phyloP scores from a whole-genome alignment of 2,797 vertebrate species.

The Cryptoprocta ferox region DNA sequence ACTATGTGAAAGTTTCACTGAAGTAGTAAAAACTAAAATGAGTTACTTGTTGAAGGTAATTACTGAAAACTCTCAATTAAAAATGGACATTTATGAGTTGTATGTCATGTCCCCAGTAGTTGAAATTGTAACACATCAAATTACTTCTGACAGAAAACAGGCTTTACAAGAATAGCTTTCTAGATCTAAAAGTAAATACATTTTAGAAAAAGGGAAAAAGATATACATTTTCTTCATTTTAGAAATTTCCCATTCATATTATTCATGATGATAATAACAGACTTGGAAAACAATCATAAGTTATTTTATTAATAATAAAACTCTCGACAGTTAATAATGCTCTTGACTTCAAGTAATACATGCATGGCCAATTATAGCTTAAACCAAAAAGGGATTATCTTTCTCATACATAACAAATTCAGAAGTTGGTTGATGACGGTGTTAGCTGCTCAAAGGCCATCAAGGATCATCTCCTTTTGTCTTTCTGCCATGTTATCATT shows the following conservation, averaged over 20 bases:
- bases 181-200: neutral
- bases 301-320: neutral
- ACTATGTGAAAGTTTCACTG: neutral
- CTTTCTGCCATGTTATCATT: neutral
- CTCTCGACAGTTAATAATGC: neutral
- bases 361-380: neutral
- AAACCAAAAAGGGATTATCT: neutral
- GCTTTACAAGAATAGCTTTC: neutral
- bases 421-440: neutral
- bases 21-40: neutral
- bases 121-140: neutral
- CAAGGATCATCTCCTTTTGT: neutral
- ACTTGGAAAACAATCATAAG: neutral
- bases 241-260: neutral
- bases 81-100: neutral
- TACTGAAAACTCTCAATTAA: neutral
- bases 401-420: neutral
- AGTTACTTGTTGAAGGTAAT: neutral
- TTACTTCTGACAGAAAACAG: neutral
- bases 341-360: neutral
- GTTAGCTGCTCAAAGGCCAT: neutral
- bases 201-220: neutral
- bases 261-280: neutral
- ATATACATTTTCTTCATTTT: neutral
- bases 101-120: neutral